These are phyloP conservation scores for Beaufortia kweichowensis DNA, from an alignment of 2,113 vertebrate genomes.

Conservation along the genomic window DNA sequence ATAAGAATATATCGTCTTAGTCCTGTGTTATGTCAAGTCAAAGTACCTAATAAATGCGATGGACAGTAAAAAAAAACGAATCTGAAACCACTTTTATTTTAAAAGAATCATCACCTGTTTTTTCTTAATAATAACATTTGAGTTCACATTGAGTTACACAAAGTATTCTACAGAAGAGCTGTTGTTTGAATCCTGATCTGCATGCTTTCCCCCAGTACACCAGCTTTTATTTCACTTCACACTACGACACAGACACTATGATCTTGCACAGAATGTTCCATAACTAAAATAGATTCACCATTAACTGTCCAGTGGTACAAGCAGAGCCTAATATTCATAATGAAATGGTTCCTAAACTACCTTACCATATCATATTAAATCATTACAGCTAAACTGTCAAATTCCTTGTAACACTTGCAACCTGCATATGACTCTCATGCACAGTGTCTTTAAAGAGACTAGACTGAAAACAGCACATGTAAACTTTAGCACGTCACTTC, in stretches of 20 bases:
- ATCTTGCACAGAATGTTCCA: too few relatives aligned
- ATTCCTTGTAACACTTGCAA: neutral
- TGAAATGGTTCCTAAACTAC: neutral
- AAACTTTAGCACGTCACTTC: neutral
- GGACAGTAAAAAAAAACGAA: too few relatives aligned
- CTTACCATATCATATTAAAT: neutral
- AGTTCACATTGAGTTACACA: neutral
- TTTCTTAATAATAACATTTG: neutral
- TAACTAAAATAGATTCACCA: too few relatives aligned
- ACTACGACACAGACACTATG: neutral
- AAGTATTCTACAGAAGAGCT: neutral
- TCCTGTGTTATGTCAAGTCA: too few relatives aligned
- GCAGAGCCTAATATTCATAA: neutral
- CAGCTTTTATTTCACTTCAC: neutral
- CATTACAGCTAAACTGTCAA: neutral
- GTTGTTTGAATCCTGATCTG: too few relatives aligned
- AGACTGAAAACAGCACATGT: neutral
- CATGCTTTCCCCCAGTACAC: neutral
- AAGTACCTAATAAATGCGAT: too few relatives aligned
- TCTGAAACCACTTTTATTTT: neutral
- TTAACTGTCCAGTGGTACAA: too few relatives aligned
- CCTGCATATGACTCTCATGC: neutral
- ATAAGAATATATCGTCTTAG: too few relatives aligned
- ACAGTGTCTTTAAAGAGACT: neutral
- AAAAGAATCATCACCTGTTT: neutral